Base-by-base conservation (phyloP, 2,888 invertebrate genomes). In the Plebejus argus region DNA sequence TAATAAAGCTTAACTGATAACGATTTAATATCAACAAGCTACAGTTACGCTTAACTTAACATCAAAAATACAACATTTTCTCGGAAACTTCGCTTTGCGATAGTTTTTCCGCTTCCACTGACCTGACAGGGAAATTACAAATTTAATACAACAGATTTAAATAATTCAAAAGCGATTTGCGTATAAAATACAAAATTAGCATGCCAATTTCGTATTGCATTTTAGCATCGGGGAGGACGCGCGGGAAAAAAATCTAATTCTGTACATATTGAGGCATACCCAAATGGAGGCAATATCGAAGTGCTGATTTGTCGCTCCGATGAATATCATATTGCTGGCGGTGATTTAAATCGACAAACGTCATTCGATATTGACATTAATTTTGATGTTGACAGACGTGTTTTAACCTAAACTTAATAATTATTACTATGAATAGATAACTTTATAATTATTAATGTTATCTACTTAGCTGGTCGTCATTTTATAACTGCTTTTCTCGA, bases 211-310 rank as follows among this genome's bases (percentile, higher is more conserved):
- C 74, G 49, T 53, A 53, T 74, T 74, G 45, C 74, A 74, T 49
- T 53, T 74, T 53, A 49, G 49, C 49, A 28, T 79, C 81, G 82
- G 81, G 87, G 88, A 87, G 89, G 89, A 74, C 28, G 66, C 20
- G 58, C 45, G 66, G 66, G 18, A 18, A 88, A 90, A 91, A 91
- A 92, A 91, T 91, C 88, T 81, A 85, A 90, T 91, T 91, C 90
- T 88, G 86, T 88, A 89, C 90, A 89, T 91, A 90, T 90, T 82
- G 90, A 90, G 87, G 89, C 88, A 87, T 89, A 86, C 87, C 89
- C 90, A 92, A 92, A 92, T 92, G 90, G 91, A 92, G 93, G 92
- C 91, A 93, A 93, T 93, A 92, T 92, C 89, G 92, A 88, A 91
- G 90, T 93, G 90, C 91, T 91, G 93, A 93, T 93, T 93, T 93